These are phyloP conservation scores for Gavia stellata DNA, from an alignment of 2,113 vertebrate genomes.

Conservation along the genomic window DNA sequence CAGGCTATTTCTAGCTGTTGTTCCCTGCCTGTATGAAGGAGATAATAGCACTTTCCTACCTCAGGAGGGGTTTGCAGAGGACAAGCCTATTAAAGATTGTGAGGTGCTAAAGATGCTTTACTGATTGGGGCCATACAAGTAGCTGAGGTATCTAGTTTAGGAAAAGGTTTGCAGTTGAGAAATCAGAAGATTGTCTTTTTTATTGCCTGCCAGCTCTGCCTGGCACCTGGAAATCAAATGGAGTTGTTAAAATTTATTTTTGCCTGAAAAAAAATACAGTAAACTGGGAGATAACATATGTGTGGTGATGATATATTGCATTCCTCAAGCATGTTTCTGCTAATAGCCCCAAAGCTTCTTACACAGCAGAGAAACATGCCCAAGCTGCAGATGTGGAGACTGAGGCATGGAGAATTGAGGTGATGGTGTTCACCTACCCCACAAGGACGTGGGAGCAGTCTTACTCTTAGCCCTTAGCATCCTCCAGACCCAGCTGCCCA, in stretches of 20 bases:
- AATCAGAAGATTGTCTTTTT: not conserved
- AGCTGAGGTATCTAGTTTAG: not conserved
- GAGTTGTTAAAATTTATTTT: not conserved
- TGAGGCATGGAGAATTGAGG: not conserved
- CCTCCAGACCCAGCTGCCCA: not conserved
- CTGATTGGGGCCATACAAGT: not conserved
- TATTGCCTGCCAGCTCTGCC: not conserved
- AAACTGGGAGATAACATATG: not conserved
- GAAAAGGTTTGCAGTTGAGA: not conserved
- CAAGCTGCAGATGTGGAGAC: not conserved
- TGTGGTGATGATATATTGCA: not conserved
- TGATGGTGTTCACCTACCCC: not conserved
- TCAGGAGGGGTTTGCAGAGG: not conserved
- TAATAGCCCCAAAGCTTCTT: not conserved
- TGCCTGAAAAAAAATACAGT: not conserved
- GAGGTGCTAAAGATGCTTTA: constrained; percentile 11
- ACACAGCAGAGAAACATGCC: accelerated
- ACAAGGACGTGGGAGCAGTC: accelerated
- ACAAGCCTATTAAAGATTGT: constrained; percentile 34
- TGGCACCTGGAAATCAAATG: constrained; percentile 24
- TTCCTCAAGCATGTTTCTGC: not conserved
- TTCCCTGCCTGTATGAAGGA: constrained; percentile 24
- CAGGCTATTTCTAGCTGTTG: not conserved
- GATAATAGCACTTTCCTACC: constrained; percentile 26
- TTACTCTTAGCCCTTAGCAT: too few relatives aligned